Evolutionary conservation across 2,888 invertebrate genomes (phyloP), one percentile per base, ranked within the genome.

Genomic region (Sympetrum striolatum): DNA sequence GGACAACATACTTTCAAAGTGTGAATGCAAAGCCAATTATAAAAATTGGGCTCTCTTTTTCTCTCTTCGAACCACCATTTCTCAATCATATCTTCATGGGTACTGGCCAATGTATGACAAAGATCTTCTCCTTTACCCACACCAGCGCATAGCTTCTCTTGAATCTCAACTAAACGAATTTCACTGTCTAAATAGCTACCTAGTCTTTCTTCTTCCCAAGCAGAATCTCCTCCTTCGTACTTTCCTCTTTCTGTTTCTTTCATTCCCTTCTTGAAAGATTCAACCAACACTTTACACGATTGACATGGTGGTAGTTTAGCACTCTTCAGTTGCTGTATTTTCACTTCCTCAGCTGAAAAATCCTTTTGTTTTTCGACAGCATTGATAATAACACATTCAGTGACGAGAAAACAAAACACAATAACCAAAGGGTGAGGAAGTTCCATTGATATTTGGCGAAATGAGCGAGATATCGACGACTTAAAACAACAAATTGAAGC

Each of bases 191-290:
- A 96, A 93, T 98, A 98, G 1, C 96, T 96, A 90, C 96, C 96
- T 90, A 98, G 94, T 92, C 98, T 97, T 93, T 98, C 96, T 93
- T 98, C 98, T 93, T 98, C 98, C 98, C 98, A 98, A 8, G 97
- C 98, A 0, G 98, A 96, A 93, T 98, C 98, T 0, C 98, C 98
- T 5, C 98, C 98, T 92, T 98, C 98, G 94, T 97, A 98, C 93
- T 98, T 98, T 18, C 97, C 97, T 92, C 97, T 96, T n/a, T 96
- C 95, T 0, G 98, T 98, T 44, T 86, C 90, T 37, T 91, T 91
- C 92, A 91, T 93, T 93, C 94, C 95, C 92, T 95, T 95, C 93
- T 96, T 95, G 92, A 98, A 97, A 0, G 98, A 98, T 53, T 96
- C 96, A 4, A 96, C 95, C 90, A 97, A 95, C 92, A 96, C 93